Conservation (phyloP, 1,140 invertebrate species). For the Uloborus diversus region DNA sequence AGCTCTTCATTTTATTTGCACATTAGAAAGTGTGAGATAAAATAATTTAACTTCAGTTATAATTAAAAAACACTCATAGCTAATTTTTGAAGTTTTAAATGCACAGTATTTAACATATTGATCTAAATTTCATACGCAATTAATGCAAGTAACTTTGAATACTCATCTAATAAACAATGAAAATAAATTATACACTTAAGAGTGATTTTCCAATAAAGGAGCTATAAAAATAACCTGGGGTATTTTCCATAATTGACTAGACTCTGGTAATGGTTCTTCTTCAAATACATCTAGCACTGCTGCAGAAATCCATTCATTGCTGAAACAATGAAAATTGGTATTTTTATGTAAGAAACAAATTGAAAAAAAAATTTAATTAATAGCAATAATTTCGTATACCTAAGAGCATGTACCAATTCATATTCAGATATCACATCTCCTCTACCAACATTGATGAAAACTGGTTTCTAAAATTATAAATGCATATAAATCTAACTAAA, state of each 20-base stretch:
- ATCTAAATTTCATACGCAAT: no score
- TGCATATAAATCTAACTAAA: not conserved
- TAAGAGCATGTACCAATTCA: constrained; percentile 69
- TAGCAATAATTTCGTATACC: constrained; percentile 45
- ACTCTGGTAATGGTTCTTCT: constrained; percentile 69
- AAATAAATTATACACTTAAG: no score
- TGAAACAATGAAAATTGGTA: constrained; percentile 11
- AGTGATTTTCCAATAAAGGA: not conserved
- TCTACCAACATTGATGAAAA: constrained; percentile 73
- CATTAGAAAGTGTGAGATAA: no score
- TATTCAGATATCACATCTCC: constrained; percentile 69
- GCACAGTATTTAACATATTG: no score
- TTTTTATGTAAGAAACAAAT: no score
- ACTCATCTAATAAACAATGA: no score
- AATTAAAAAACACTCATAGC: no score
- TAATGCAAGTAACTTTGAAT: no score
- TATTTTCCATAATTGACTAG: constrained; percentile 69
- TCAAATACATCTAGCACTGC: constrained; percentile 73
- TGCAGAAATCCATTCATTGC: constrained; percentile 68
- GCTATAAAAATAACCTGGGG: constrained; percentile 63
- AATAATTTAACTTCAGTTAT: no score
- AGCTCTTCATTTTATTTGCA: no score
- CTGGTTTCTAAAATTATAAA: constrained; percentile 59
- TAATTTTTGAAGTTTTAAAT: no score
- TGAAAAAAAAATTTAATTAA: not conserved